Conservation (phyloP, 2,888 invertebrate species). For the Lochmaea capreae region DNA sequence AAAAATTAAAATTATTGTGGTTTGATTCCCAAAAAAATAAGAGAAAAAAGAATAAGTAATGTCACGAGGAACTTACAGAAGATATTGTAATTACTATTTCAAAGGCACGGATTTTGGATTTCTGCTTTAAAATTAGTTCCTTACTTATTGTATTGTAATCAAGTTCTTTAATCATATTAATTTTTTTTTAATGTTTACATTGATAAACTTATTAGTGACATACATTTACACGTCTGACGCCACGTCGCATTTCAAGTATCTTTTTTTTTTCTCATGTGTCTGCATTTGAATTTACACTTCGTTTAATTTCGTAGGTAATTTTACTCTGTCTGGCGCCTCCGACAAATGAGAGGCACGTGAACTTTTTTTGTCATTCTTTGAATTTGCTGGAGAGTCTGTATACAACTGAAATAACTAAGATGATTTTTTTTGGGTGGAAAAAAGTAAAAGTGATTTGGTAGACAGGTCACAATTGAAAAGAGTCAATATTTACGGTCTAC, state of each 20-base stretch:
- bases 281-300: slow-evolving; percentile 26
- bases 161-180: too few relatives aligned
- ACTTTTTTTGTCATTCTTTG: slow-evolving; percentile 15
- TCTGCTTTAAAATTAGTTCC: too few relatives aligned
- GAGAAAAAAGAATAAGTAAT: too few relatives aligned
- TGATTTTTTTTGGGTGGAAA: neutral
- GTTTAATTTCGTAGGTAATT: slow-evolving; percentile 31
- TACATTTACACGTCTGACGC: neutral
- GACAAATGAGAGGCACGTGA: slow-evolving; percentile 10
- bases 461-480: slow-evolving; percentile 4
- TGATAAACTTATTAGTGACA: slow-evolving; percentile 11
- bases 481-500: slow-evolving; percentile 15
- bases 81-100: too few relatives aligned
- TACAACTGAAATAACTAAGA: neutral
- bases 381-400: neutral
- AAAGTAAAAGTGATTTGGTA: slow-evolving; percentile 2
- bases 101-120: too few relatives aligned
- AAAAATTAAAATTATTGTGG: too few relatives aligned
- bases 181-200: neutral
- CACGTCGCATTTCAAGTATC: neutral
- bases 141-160: too few relatives aligned
- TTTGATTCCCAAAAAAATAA: too few relatives aligned
- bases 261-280: neutral
- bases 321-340: slow-evolving; percentile 29
- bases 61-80: too few relatives aligned